Evolutionary conservation across 1,140 invertebrate species (phyloP), one percentile per base, ranked within the genome.

Genomic region (Drosophila insularis): DNA sequence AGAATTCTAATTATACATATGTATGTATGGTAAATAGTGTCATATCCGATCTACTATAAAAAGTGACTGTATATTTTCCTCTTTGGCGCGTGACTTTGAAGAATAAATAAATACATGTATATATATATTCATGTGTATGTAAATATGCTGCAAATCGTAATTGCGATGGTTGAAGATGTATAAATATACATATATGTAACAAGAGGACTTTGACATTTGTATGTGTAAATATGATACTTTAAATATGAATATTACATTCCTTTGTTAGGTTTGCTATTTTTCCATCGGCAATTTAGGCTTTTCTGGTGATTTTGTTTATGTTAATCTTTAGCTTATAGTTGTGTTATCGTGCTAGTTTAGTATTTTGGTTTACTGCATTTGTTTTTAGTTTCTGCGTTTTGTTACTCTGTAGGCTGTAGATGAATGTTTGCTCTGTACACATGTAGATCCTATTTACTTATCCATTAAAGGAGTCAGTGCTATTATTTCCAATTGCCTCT

Each of bases 251-350:
- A 85, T 85, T 72, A 54, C 64, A 68, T 53, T 37, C 23, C 19
- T 77, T 61, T 63, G 61, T 32, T 79, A 68, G 60, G 32, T 71
- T 66, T 50, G 43, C 43, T 76, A 62, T 68, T 78, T 58, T 37
- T 19, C 43, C 71, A 71, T 78, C 43, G 66, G 77, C 75, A 71
- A 61, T 82, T 68, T 80, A 89, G 84, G 84, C 84, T 89, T 72
- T 89, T 89, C n/a, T 89, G 84, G 84, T 89, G 84, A 89, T 73
- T 89, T 82, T 64, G 58, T 84, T 65, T 77, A 81, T 21, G 43
- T 50, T 21, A 19, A 46, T 46, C 6, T 50, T 50, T 50, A 50
- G 43, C 19, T 10, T 75, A 75, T 78, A 68, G n/a, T 50, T 40
- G 37, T 60, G 46, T 56, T 53, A 11, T 50, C 3, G 37, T 66